Evolutionary conservation across 2,113 vertebrate species (phyloP), one percentile per base, ranked within the genome.

Genomic region (Hyperopisus bebe): DNA sequence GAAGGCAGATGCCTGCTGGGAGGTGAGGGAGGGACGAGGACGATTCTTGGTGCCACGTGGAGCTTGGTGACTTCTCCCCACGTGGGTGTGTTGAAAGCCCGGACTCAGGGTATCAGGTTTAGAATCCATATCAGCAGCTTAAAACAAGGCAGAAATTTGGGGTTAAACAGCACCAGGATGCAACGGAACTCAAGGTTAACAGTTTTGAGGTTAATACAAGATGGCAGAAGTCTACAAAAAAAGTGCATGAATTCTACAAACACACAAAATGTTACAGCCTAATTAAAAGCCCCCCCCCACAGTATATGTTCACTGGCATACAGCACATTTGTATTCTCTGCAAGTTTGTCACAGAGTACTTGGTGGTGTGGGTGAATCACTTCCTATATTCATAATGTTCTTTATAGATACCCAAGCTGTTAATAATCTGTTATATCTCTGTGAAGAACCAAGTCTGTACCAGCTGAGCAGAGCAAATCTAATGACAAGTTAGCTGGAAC

Each of bases 101-200:
- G 95, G 94, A 91, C 96, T 97, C 48, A 94, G 89, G 90, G 92
- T 93, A 39, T 94, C 95, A 91, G 94, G 92, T 90, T 95, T 91
- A 89, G 95, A 95, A 88, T 95, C 95, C 91, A 96, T 94, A 85
- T 95, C 93, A 91, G 95, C 94, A 89, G 94, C 96, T 97, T 93
- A 89, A 88, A 93, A 92, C 89, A 88, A 50, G 89, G 21, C 24
- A 58, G 24, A 85, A 7, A 62, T 42, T 53, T 53, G 5, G 15
- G n/a, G 83, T 27, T 53, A 27, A 53, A 53, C 24, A 87, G 21
- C 74, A 39, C 15, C 17, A 19, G 4, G 5, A 80, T 17, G 13
- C 4, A 80, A 39, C 0, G 0, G 35, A 77, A 39, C 2, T 2
- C 17, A 80, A 35, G 2, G 62, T 31, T 13, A 11, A 74, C 10